Evolutionary conservation across 2,797 vertebrate genomes (phyloP).

Genomic region (Acanthurus leucopareius): DNA sequence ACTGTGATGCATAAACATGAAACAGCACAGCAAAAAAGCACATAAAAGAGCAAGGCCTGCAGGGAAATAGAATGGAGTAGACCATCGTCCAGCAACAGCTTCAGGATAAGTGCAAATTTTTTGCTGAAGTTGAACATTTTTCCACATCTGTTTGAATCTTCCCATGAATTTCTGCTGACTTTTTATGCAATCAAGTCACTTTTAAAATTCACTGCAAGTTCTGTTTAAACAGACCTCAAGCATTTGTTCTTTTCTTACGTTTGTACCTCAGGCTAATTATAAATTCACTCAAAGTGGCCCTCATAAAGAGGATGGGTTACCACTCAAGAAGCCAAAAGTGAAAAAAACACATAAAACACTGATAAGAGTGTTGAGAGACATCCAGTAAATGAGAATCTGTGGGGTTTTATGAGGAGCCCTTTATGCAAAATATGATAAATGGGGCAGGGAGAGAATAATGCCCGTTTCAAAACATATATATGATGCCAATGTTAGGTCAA

Average conservation of each 20-base stretch:
- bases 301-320: neutral
- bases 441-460: neutral
- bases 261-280: neutral
- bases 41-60: neutral
- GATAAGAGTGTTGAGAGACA: neutral
- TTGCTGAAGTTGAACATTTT: neutral
- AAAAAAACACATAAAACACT: neutral
- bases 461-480: neutral
- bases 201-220: neutral
- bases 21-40: conserved; percentile 2
- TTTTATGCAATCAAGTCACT: neutral
- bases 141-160: neutral
- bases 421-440: neutral
- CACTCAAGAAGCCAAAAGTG: neutral
- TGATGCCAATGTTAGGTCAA: no score
- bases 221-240: neutral
- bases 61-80: neutral
- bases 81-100: conserved; percentile 4
- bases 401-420: neutral
- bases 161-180: neutral
- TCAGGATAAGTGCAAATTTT: neutral
- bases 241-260: neutral
- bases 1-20: conserved; percentile 23
- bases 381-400: neutral
- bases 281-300: neutral